Evolutionary conservation across 2,888 invertebrate species (phyloP).

Genomic region (Epinotia bilunana): DNA sequence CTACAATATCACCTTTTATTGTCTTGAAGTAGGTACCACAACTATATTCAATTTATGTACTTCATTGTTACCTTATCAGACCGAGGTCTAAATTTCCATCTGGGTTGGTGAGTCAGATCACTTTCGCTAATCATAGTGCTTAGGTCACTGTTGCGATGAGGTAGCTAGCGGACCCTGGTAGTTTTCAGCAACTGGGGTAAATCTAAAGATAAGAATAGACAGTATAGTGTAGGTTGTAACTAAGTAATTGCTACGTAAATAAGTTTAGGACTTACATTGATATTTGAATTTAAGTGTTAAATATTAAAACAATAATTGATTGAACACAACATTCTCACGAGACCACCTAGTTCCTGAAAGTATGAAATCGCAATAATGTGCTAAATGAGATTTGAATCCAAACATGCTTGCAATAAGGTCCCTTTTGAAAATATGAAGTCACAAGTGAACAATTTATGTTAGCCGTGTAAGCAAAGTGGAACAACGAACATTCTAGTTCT

Average conservation of each 20-base stretch:
- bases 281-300: constrained; percentile 47
- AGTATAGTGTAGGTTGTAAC: neutral
- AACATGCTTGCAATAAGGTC: neutral
- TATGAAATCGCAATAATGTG: neutral
- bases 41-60: constrained; percentile 45
- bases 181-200: neutral
- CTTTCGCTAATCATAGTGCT: neutral
- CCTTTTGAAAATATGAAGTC: neutral
- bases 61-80: constrained; percentile 57
- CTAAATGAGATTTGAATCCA: neutral
- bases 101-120: neutral
- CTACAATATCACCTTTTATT: too few relatives aligned
- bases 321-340: constrained; percentile 3
- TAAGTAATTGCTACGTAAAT: neutral
- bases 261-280: neutral
- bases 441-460: constrained; percentile 23
- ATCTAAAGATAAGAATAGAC: neutral
- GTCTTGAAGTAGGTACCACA: too few relatives aligned
- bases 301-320: constrained; percentile 5
- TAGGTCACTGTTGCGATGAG: neutral
- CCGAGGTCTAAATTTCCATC: too few relatives aligned
- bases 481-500: constrained; percentile 29
- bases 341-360: neutral
- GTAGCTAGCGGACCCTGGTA: neutral
- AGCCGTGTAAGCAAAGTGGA: constrained; percentile 28